A percentile compares a stretch with the other conserved stretches of the same genome.
Evolutionary conservation across 2,888 invertebrate genomes (phyloP).

Genomic region (Ormyrus rosae): DNA sequence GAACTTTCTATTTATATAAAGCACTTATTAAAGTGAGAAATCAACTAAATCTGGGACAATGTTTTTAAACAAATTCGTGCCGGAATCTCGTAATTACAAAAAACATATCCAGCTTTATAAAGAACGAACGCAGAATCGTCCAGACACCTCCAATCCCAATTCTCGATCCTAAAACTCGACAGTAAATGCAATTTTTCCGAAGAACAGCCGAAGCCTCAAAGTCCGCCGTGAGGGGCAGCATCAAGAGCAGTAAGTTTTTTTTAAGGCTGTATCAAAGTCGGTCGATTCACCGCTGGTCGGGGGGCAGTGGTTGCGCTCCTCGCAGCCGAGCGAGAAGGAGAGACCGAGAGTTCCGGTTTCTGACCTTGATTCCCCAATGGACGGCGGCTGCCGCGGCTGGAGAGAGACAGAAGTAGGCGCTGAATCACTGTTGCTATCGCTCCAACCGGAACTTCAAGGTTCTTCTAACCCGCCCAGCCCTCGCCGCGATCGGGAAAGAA

Average conservation of each 20-base stretch:
- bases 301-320: neutral
- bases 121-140: neutral
- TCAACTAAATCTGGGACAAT: neutral
- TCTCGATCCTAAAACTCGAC: too few species aligned
- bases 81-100: neutral
- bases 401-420: neutral
- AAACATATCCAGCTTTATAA: neutral
- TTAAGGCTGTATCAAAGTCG: constrained; percentile 53
- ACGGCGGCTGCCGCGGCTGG: neutral
- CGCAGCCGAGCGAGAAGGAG: constrained; percentile 21
- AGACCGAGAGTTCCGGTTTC: constrained; percentile 58
- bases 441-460: constrained; percentile 56
- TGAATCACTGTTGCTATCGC: constrained; percentile 57
- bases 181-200: too few species aligned
- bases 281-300: constrained; percentile 53
- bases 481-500: neutral
- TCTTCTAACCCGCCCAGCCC: constrained; percentile 11
- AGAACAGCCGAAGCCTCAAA: too few species aligned
- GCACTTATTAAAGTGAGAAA: constrained; percentile 9
- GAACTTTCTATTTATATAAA: constrained; percentile 42
- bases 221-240: neutral
- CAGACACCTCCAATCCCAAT: too few species aligned
- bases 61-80: neutral
- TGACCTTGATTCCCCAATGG: constrained; percentile 59
- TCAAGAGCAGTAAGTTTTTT: constrained; percentile 18